Percentiles rank a stretch among this genome's conserved stretches.
These are phyloP conservation scores for Mus minutoides DNA, from an alignment of 2,797 vertebrate species.

Conservation along the genomic window DNA sequence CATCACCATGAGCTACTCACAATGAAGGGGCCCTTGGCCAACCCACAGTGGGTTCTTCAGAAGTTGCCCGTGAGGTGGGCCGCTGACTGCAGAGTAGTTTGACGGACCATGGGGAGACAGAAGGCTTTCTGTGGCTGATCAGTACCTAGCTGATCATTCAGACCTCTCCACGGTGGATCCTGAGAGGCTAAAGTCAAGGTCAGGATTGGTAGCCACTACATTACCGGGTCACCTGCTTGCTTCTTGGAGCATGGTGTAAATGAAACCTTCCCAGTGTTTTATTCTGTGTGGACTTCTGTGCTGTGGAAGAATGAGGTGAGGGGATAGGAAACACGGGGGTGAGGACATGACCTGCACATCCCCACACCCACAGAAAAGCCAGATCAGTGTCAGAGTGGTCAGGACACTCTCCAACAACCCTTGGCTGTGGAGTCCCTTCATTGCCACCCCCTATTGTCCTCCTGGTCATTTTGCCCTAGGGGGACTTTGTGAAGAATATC, in stretches of 20 bases:
- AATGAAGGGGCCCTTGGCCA: accelerated
- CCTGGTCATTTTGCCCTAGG: constrained; percentile 85
- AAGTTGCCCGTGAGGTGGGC: accelerated
- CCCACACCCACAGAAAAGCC: not conserved
- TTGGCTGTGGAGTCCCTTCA: accelerated
- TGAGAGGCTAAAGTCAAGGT: not conserved
- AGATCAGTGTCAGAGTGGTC: accelerated
- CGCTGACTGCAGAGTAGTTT: not conserved
- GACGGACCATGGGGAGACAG: not conserved
- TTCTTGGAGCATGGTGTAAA: not conserved
- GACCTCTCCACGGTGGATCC: not conserved
- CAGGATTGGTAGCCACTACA: not conserved
- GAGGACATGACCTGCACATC: accelerated
- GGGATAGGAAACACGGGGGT: accelerated
- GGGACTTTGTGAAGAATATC: constrained; percentile 91
- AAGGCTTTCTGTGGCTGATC: not conserved
- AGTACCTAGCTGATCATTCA: not conserved
- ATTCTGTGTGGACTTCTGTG: not conserved
- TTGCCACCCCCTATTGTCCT: not conserved
- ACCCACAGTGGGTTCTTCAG: not conserved
- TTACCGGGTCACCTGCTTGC: not conserved
- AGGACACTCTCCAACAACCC: not conserved
- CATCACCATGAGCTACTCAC: accelerated
- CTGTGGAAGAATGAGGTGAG: accelerated
- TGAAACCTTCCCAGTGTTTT: not conserved